Evolutionary conservation across 2,888 invertebrate genomes (phyloP).

Genomic region (Eugnorisma glareosa): DNA sequence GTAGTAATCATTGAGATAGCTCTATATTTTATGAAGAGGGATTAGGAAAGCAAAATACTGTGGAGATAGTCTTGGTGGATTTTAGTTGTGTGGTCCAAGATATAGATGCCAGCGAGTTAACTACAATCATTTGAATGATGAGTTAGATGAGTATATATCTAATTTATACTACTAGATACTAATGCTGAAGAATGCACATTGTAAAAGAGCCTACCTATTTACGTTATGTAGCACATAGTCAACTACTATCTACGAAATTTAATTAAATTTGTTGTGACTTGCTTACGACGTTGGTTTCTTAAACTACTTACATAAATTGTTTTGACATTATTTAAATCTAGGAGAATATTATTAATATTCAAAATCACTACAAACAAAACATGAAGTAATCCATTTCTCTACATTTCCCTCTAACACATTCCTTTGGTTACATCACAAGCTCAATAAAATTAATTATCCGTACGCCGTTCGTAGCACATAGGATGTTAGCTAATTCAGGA

Average conservation of each 20-base stretch:
- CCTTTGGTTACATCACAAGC: conserved; percentile 29
- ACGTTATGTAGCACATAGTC: not conserved
- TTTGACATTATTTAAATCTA: not conserved
- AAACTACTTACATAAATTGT: not conserved
- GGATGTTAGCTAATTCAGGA: conserved; percentile 84
- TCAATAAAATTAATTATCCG: conserved; percentile 36
- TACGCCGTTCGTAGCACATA: conserved; percentile 44
- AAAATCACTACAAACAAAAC: not conserved
- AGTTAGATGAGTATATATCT: not conserved
- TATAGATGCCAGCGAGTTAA: not conserved
- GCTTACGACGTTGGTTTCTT: not conserved
- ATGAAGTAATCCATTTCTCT: not conserved
- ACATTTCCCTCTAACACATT: conserved; percentile 17
- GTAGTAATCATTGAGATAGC: conserved; percentile 25
- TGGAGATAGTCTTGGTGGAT: not conserved
- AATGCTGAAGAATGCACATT: not conserved
- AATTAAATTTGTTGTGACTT: not conserved
- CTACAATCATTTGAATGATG: not conserved
- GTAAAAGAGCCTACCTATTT: not conserved
- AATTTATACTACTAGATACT: not conserved
- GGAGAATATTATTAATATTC: not conserved
- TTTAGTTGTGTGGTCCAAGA: conserved; percentile 14
- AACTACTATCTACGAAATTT: not conserved
- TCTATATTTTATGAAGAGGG: not conserved
- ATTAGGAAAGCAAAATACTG: not conserved